phyloP scores from a whole-genome alignment of 2,113 vertebrate genomes.

The Caranx ignobilis region DNA sequence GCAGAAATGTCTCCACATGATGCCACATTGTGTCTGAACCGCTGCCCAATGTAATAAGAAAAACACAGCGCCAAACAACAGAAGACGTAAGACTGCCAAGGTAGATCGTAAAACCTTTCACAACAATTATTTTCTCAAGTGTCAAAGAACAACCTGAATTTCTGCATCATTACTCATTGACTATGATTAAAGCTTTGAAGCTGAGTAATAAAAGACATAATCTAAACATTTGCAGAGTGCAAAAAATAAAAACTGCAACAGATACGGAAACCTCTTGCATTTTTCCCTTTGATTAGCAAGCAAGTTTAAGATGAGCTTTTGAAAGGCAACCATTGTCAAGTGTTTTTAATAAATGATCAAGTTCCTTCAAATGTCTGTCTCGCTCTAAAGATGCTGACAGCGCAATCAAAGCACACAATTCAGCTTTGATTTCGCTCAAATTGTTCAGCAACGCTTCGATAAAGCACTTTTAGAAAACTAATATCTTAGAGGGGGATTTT shows the following conservation, averaged over 20 bases:
- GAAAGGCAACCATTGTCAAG: conserved; percentile 52
- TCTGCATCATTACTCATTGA: conserved; percentile 27
- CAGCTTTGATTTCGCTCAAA: conserved; percentile 57
- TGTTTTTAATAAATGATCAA: conserved; percentile 64
- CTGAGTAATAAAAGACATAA: conserved; percentile 1
- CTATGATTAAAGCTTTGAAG: conserved; percentile 43
- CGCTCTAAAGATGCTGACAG: conserved; percentile 33
- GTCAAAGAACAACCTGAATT: background rate
- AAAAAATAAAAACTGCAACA: conserved; percentile 13
- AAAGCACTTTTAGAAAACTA: conserved; percentile 21
- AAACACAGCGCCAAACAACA: conserved; percentile 30
- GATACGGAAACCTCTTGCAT: conserved; percentile 36
- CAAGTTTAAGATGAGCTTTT: conserved; percentile 34
- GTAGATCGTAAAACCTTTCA: conserved; percentile 22
- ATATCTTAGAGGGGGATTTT: background rate
- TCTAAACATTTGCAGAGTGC: conserved; percentile 14
- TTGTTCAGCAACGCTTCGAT: conserved; percentile 28
- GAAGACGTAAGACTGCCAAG: conserved; percentile 9
- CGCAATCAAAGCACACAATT: conserved; percentile 56
- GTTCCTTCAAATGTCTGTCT: conserved; percentile 41
- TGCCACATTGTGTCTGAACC: conserved; percentile 9
- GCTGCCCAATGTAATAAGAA: conserved; percentile 28
- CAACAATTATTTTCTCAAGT: conserved; percentile 14
- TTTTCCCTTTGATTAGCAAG: conserved; percentile 62
- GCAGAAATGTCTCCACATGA: conserved; percentile 18